A percentile compares a stretch with the other conserved stretches of the same genome.
Conservation (phyloP, 2,797 vertebrate species). For the Vultur gryphus region DNA sequence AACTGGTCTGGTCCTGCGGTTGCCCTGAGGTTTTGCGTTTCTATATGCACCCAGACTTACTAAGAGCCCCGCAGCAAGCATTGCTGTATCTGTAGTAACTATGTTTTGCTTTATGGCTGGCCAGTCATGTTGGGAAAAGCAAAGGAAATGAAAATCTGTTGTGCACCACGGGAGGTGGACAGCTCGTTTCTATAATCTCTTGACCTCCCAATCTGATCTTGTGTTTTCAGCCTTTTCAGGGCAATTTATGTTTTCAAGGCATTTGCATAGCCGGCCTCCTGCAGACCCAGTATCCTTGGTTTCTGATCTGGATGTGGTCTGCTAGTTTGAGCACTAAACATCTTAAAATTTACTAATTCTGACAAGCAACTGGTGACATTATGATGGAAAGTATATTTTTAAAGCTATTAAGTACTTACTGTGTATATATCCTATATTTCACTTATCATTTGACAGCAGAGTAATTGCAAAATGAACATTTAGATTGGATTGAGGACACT, state of each 20-base stretch:
- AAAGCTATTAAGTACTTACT: slow-evolving; percentile 58
- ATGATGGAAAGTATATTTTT: slow-evolving; percentile 36
- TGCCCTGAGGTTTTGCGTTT: background rate
- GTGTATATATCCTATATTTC: slow-evolving; percentile 14
- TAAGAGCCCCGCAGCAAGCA: background rate
- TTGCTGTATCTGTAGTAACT: background rate
- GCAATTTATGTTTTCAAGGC: background rate
- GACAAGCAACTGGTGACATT: slow-evolving; percentile 36
- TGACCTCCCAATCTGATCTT: slow-evolving; percentile 17
- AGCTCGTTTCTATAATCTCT: slow-evolving; percentile 11
- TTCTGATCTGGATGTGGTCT: background rate
- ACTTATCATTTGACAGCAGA: slow-evolving; percentile 50
- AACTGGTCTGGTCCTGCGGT: background rate
- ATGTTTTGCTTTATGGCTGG: background rate
- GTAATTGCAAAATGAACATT: slow-evolving; percentile 52
- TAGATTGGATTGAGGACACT: slow-evolving; percentile 33
- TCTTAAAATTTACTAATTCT: slow-evolving; percentile 32
- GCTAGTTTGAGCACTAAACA: slow-evolving; percentile 7
- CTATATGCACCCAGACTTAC: background rate
- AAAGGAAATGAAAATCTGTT: background rate
- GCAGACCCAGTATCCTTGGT: background rate
- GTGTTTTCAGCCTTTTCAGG: background rate
- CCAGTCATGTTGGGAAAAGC: background rate
- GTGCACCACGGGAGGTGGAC: background rate
- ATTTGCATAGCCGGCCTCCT: slow-evolving; percentile 1